Evolutionary conservation across 2,113 vertebrate species (phyloP), one percentile per base, ranked within the genome.

Genomic region (Tringa solitaria): DNA sequence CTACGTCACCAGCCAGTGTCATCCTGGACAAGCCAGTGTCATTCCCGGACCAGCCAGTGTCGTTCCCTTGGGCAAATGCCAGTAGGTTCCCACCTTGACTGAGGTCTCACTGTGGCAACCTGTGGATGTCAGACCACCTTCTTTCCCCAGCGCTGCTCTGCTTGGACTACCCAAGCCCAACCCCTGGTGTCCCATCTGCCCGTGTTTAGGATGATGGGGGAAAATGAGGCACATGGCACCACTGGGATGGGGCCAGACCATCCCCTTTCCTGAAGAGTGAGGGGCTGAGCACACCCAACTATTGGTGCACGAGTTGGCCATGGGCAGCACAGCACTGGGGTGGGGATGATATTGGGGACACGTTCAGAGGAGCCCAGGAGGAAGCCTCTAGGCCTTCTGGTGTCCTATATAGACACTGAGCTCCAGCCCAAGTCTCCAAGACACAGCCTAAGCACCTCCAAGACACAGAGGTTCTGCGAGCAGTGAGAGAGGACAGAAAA

Each of bases 1-100:
- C 46, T 73, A 22, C 0, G 0, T 33, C 33, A 37, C 14, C 61
- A 75, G 27, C 26, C 7, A 4, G 37, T 0, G 0, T 23, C 46
- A 54, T 60, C 24, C 64, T 50, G 53, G 28, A 33, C 16, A 56
- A 75, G 23, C 22, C 8, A 4, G 37, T 0, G 0, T 27, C 39
- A 54, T 65, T 54, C 28, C 33, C 59, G 51, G 27, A 33, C 16
- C 61, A 75, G 23, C 22, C 8, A 4, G 37, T 0, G 0, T 27
- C 39, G 50, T 65, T 54, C 28, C 33, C 59, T 39, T 30, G 16
- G 53, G 28, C 53, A 54, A 54, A 24, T 21, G 20, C 7, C 60
- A 79, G 35, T 28, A 35, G 19, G 32, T 68, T 72, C 46, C 28
- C 15, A 28, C 41, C 69, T 24, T 68, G 65, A 27, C 51, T 85